Evolutionary conservation across 2,797 vertebrate species (phyloP).

Genomic region (Aeoliscus strigatus): DNA sequence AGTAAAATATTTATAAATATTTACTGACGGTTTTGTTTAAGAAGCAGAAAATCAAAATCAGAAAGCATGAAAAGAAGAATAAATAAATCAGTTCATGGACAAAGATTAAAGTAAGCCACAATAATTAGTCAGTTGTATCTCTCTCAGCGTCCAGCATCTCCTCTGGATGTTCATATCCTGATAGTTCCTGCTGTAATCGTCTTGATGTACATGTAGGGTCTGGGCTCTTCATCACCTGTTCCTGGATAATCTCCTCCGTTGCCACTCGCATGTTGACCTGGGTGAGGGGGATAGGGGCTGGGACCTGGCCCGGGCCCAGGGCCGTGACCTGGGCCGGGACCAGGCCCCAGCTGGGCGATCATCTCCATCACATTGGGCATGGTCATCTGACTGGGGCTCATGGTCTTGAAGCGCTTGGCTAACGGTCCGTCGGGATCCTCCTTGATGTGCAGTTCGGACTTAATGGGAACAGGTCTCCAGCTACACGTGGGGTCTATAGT

Average conservation of each 20-base stretch:
- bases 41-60: too few species aligned
- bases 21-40: too few species aligned
- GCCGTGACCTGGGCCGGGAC: slow-evolving; percentile 83
- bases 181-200: too few species aligned
- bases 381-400: slow-evolving; percentile 99
- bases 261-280: slow-evolving; percentile 75
- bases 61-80: too few species aligned
- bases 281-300: slow-evolving; percentile 86
- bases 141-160: too few species aligned
- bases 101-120: too few species aligned
- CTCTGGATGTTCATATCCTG: too few species aligned
- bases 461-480: slow-evolving; percentile 96
- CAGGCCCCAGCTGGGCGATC: slow-evolving; percentile 90
- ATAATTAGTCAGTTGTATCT: too few species aligned
- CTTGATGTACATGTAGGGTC: too few species aligned
- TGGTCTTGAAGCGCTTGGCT: slow-evolving; percentile 97
- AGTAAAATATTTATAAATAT: too few species aligned
- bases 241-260: slow-evolving; percentile 85
- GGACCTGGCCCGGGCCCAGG: slow-evolving; percentile 82
- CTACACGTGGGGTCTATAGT: slow-evolving; percentile 98
- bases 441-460: slow-evolving; percentile 98
- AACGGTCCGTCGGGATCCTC: slow-evolving; percentile 96
- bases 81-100: too few species aligned
- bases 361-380: slow-evolving; percentile 99
- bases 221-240: slow-evolving; percentile 76